A percentile compares a stretch with the other conserved stretches of the same genome.
Evolutionary conservation across 2,797 vertebrate genomes (phyloP).

Genomic region (Zenarchopterus dispar): DNA sequence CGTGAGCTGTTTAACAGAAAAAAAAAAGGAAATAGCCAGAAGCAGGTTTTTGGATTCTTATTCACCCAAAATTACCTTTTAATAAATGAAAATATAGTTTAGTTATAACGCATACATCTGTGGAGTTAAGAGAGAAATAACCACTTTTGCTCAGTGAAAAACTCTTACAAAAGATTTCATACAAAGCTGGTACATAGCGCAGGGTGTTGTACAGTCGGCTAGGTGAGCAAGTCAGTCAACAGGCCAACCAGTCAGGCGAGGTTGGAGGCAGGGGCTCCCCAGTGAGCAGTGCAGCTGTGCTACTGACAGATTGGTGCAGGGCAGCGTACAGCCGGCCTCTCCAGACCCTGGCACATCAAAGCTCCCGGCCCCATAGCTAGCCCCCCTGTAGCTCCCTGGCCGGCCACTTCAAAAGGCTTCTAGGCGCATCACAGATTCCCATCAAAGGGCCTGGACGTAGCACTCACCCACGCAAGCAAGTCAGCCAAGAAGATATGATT

Average conservation of each 20-base stretch:
- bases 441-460: constrained; percentile 77
- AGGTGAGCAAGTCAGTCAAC: constrained; percentile 52
- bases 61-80: constrained; percentile 25
- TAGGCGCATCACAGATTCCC: constrained; percentile 82
- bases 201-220: constrained; percentile 19
- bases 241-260: constrained; percentile 34
- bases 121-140: too few relatives aligned
- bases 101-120: too few relatives aligned
- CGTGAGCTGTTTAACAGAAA: constrained; percentile 44
- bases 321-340: constrained; percentile 81
- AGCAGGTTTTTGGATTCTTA: constrained; percentile 22
- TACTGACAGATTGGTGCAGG: constrained; percentile 84
- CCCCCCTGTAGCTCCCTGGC: constrained; percentile 78
- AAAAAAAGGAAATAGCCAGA: constrained; percentile 43
- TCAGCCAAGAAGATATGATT: constrained; percentile 79
- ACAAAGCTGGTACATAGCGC: constrained; percentile 24
- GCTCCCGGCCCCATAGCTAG: constrained; percentile 68
- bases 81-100: too few relatives aligned
- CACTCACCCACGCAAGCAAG: constrained; percentile 68
- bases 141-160: too few relatives aligned
- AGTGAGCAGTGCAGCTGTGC: constrained; percentile 76
- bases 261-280: constrained; percentile 48
- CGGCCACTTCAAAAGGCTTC: constrained; percentile 86
- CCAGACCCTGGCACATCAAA: constrained; percentile 80
- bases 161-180: too few relatives aligned